phyloP scores from a whole-genome alignment of 23 tunicate species.

The Ciona savignyi region DNA sequence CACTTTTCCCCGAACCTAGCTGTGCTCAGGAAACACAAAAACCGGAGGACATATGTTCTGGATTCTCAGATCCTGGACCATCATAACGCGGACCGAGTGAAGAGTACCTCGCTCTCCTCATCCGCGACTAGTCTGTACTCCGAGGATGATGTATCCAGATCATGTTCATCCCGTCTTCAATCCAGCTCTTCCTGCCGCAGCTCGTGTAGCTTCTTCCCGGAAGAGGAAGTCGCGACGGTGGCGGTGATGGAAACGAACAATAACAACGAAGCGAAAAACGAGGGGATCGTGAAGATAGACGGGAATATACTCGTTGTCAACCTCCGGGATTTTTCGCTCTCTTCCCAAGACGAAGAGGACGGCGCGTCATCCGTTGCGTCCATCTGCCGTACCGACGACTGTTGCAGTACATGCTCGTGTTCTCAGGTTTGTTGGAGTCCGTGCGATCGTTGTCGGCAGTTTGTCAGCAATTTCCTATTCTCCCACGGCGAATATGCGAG shows the following conservation, averaged over 20 bases:
- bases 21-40: background rate
- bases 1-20: background rate
- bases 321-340: constrained; percentile 7
- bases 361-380: background rate
- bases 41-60: constrained; percentile 11
- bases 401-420: background rate
- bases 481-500: background rate
- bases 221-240: background rate
- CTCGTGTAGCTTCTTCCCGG: background rate
- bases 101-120: constrained; percentile 67
- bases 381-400: background rate
- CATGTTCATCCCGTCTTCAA: background rate
- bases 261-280: background rate
- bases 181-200: constrained; percentile 24
- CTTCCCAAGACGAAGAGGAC: background rate
- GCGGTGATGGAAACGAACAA: background rate
- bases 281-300: constrained; percentile 19
- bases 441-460: background rate
- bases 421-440: background rate
- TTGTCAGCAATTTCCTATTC: background rate
- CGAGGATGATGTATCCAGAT: constrained; percentile 26
- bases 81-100: background rate
- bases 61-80: constrained; percentile 24
- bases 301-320: constrained; percentile 17
- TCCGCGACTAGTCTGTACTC: constrained; percentile 58